Conservation (phyloP, 2,888 invertebrate species). For the Rhagonycha lutea region DNA sequence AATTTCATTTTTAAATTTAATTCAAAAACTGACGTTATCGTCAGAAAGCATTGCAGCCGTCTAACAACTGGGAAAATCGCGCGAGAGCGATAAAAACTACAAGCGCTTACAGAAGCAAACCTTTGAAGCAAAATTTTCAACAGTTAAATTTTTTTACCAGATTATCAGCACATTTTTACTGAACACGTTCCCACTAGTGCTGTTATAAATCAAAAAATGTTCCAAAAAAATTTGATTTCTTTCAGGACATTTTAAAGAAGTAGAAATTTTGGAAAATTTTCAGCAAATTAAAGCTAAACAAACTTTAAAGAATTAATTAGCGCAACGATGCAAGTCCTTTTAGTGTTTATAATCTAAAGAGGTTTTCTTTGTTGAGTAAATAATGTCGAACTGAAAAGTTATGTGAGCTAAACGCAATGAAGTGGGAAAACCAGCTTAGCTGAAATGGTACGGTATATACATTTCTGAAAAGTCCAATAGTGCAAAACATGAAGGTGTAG, state of each 20-base stretch:
- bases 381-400: slow-evolving; percentile 18
- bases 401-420: slow-evolving; percentile 26
- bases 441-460: slow-evolving; percentile 10
- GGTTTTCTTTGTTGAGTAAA: neutral
- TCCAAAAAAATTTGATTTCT: neutral
- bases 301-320: neutral
- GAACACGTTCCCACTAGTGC: neutral
- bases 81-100: neutral
- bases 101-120: neutral
- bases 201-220: neutral
- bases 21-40: neutral
- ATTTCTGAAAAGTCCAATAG: slow-evolving; percentile 26
- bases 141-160: neutral
- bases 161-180: neutral
- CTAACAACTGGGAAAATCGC: neutral
- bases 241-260: neutral
- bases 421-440: slow-evolving; percentile 22
- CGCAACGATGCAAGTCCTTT: neutral
- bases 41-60: neutral
- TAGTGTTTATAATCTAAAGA: neutral
- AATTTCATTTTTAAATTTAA: neutral
- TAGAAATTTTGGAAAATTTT: neutral
- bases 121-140: neutral
- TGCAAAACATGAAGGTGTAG: slow-evolving; percentile 16
- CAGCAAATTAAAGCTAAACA: neutral